Conservation (phyloP, 1,140 invertebrate species). For the Platorchestia sp. region DNA sequence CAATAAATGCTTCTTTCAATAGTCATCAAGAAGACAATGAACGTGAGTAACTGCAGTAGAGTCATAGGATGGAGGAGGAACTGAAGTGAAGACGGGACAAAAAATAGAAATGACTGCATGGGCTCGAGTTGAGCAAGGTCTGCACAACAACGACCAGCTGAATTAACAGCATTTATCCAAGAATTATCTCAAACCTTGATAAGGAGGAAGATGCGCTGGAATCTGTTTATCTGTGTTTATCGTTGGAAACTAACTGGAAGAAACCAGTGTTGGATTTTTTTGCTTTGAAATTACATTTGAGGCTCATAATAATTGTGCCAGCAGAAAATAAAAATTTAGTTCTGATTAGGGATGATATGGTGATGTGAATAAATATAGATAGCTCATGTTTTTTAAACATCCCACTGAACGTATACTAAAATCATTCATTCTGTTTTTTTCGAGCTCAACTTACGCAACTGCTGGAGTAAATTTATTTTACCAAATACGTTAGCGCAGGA, state of each 20-base stretch:
- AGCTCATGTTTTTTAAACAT: no score
- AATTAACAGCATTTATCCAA: neutral
- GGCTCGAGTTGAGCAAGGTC: neutral
- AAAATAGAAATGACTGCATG: neutral
- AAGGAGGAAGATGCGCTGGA: neutral
- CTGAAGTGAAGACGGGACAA: neutral
- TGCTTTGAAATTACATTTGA: no score
- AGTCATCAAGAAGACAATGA: neutral
- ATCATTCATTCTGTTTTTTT: no score
- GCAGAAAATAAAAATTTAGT: no score
- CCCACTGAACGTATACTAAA: no score
- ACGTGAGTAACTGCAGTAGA: neutral
- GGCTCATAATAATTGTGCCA: no score
- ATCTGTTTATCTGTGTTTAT: neutral
- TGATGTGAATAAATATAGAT: no score
- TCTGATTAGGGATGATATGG: no score
- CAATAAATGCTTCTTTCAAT: neutral
- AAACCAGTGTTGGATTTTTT: neutral
- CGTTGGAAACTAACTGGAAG: neutral
- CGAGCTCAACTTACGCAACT: no score
- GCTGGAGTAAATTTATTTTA: no score
- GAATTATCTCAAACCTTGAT: neutral
- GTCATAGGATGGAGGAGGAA: neutral
- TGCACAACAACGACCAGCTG: neutral
- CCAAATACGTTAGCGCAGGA: no score